These are phyloP conservation scores for Noctilio leporinus DNA, from an alignment of 2,113 vertebrate genomes.

Conservation along the genomic window DNA sequence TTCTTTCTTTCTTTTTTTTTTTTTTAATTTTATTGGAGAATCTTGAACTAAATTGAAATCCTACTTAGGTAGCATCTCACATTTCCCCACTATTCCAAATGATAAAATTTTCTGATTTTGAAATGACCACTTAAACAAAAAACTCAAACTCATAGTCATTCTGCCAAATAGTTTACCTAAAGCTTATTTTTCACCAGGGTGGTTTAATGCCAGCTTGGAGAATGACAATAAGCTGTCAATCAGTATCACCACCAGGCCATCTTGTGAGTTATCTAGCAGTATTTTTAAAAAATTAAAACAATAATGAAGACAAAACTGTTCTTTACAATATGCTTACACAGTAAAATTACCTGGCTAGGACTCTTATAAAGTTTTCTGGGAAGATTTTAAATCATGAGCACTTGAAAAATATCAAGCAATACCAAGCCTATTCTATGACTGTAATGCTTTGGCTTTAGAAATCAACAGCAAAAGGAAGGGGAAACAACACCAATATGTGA, in stretches of 20 bases:
- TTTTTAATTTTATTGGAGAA: too few species aligned
- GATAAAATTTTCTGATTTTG: background rate
- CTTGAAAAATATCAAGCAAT: background rate
- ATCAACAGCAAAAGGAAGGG: background rate
- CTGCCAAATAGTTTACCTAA: constrained; percentile 80
- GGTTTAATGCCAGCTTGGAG: constrained; percentile 86
- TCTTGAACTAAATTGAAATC: background rate
- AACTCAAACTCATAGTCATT: background rate
- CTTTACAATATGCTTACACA: too few species aligned
- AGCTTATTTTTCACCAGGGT: constrained; percentile 86
- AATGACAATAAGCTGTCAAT: constrained; percentile 90
- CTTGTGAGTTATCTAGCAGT: constrained; percentile 83
- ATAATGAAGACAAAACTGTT: too few species aligned
- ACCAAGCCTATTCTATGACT: background rate
- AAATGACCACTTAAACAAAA: background rate
- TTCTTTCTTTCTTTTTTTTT: too few species aligned
- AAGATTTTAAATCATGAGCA: background rate
- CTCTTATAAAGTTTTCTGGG: background rate
- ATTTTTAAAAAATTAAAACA: constrained; percentile 29
- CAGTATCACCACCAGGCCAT: constrained; percentile 86
- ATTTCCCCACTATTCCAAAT: background rate
- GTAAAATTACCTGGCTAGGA: too few species aligned
- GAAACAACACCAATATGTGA: background rate
- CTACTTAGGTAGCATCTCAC: background rate
- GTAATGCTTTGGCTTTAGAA: background rate